Conservation (phyloP, 2,797 vertebrate genomes). For the Protosalanx chinensis region DNA sequence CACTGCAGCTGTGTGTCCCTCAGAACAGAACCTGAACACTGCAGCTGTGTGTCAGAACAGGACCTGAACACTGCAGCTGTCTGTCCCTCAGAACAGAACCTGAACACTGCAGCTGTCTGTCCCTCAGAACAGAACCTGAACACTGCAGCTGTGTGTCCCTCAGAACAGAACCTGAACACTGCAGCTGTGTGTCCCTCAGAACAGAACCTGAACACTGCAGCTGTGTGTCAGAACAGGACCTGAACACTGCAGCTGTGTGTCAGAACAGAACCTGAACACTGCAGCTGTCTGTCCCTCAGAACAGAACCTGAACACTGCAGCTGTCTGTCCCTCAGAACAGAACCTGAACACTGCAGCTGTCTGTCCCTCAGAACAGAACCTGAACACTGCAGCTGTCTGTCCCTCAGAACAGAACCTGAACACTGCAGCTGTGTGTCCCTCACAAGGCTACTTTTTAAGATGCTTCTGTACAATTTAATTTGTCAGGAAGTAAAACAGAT, state of each 20-base stretch:
- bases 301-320: background rate
- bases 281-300: too few relatives aligned
- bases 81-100: too few relatives aligned
- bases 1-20: too few relatives aligned
- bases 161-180: background rate
- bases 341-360: background rate
- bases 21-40: background rate
- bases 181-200: too few relatives aligned
- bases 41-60: too few relatives aligned
- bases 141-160: too few relatives aligned
- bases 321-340: too few relatives aligned
- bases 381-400: constrained; percentile 10
- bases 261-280: background rate
- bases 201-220: background rate
- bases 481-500: constrained; percentile 38
- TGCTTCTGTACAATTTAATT: constrained; percentile 59
- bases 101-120: background rate
- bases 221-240: too few relatives aligned
- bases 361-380: too few relatives aligned
- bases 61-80: background rate
- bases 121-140: too few relatives aligned
- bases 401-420: background rate
- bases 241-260: background rate
- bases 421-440: background rate
- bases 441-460: too few relatives aligned